These are phyloP conservation scores for Scolopax bukidnonensis DNA, from an alignment of 2,797 vertebrate genomes.

Conservation along the genomic window DNA sequence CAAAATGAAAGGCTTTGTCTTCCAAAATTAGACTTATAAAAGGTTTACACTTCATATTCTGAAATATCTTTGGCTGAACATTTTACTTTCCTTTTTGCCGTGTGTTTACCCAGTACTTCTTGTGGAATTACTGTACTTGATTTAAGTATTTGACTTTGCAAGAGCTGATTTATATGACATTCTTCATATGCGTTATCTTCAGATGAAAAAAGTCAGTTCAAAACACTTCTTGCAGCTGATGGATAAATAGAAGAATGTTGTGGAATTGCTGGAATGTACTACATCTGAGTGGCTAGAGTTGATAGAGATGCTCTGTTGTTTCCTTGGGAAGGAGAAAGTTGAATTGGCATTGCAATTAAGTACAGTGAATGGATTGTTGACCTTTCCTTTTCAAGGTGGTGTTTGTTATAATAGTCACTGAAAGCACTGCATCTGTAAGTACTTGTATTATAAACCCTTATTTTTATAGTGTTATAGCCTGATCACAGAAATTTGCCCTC, in stretches of 20 bases:
- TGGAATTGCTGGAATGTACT: background rate
- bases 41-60: constrained; percentile 17
- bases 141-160: background rate
- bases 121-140: background rate
- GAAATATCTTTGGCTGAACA: constrained; percentile 42
- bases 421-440: constrained; percentile 16
- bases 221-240: background rate
- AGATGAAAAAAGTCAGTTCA: background rate
- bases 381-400: background rate
- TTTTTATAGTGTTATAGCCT: constrained; percentile 16
- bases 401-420: background rate
- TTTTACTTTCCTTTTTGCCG: background rate
- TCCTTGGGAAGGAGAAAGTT: background rate
- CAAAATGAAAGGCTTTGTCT: constrained; percentile 54
- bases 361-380: background rate
- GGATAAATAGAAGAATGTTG: background rate
- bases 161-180: background rate
- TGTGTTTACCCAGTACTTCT: constrained; percentile 13
- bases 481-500: background rate
- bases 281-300: background rate
- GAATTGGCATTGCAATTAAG: background rate
- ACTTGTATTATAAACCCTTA: constrained; percentile 5
- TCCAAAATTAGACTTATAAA: constrained; percentile 33
- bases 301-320: background rate
- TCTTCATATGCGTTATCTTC: background rate